phyloP scores from a whole-genome alignment of 2,797 vertebrate species.

The Amniataba percoides region DNA sequence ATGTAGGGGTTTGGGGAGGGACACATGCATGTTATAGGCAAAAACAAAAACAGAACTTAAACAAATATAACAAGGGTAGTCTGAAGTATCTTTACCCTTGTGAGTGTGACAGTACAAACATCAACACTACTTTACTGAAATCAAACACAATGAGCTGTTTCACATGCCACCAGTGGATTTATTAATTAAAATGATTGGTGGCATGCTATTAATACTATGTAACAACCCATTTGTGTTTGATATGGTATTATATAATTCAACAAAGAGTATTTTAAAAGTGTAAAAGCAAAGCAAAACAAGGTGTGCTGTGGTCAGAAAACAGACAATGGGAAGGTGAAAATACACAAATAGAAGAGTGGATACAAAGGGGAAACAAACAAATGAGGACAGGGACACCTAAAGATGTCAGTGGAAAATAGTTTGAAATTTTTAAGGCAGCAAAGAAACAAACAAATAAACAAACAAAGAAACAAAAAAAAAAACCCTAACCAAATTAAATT shows the following conservation, averaged over 20 bases:
- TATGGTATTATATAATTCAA: background rate
- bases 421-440: background rate
- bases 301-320: slow-evolving; percentile 69
- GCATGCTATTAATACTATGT: slow-evolving; percentile 27
- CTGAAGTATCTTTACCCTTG: slow-evolving; percentile 14
- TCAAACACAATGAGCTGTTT: slow-evolving; percentile 53
- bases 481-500: background rate
- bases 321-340: slow-evolving; percentile 48
- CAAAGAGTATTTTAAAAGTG: slow-evolving; percentile 1
- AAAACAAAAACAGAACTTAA: slow-evolving; percentile 81
- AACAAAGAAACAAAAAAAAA: background rate
- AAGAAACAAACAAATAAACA: background rate
- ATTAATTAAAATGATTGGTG: slow-evolving; percentile 5
- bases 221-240: slow-evolving; percentile 45
- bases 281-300: slow-evolving; percentile 45
- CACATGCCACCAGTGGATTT: slow-evolving; percentile 32
- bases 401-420: slow-evolving; percentile 14
- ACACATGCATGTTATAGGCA: slow-evolving; percentile 95
- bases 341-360: slow-evolving; percentile 27
- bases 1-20: slow-evolving; percentile 80
- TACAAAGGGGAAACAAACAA: slow-evolving; percentile 18
- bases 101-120: slow-evolving; percentile 27
- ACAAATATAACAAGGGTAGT: slow-evolving; percentile 73
- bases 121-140: background rate
- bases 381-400: slow-evolving; percentile 22